These are phyloP conservation scores for Halcyon senegalensis DNA, from an alignment of 2,113 vertebrate genomes.

Conservation along the genomic window DNA sequence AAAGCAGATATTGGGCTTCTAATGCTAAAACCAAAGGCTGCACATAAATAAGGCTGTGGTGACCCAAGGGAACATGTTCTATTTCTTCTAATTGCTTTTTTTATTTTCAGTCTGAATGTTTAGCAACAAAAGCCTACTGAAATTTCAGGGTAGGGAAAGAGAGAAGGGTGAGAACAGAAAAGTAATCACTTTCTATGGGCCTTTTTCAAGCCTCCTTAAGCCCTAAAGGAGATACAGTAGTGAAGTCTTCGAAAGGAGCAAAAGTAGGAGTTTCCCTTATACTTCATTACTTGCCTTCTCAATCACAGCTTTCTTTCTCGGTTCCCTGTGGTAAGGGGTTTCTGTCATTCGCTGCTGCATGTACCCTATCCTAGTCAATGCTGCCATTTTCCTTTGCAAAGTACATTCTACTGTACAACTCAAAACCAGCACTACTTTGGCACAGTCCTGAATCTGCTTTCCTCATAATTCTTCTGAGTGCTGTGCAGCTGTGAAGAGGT, in stretches of 20 bases:
- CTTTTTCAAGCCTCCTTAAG: neutral
- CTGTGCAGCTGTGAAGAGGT: neutral
- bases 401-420: neutral
- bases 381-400: neutral
- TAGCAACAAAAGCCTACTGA: neutral
- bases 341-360: neutral
- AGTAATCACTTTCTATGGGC: neutral
- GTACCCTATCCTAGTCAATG: neutral
- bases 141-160: neutral
- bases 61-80: neutral
- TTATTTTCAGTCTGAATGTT: neutral
- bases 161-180: neutral
- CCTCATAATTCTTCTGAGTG: neutral
- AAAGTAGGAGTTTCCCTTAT: neutral
- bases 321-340: neutral
- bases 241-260: neutral
- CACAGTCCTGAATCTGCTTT: neutral
- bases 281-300: neutral
- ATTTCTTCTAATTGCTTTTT: slow-evolving; percentile 40
- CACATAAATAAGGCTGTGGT: neutral
- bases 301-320: neutral
- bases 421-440: neutral
- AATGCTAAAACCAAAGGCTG: slow-evolving; percentile 2
- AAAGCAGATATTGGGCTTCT: neutral
- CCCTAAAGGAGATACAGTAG: neutral